Conservation (phyloP, 2,888 invertebrate genomes). For the Anodontia alba region DNA sequence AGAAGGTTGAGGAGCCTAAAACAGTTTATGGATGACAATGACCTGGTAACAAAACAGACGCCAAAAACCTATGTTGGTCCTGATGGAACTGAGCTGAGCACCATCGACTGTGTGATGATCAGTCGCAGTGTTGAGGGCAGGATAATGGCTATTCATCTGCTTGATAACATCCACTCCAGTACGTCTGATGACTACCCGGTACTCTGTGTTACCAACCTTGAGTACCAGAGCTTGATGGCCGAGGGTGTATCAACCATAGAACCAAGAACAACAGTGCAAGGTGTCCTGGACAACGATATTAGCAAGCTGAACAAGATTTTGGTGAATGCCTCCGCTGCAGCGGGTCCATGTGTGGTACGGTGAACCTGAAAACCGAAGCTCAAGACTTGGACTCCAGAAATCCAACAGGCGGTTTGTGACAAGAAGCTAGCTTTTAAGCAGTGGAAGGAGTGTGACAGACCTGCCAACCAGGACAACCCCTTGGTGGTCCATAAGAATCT, state of each 20-base stretch:
- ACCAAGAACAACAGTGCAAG: neutral
- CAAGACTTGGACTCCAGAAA: neutral
- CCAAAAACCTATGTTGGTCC: no score
- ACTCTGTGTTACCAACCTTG: no score
- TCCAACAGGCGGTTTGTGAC: neutral
- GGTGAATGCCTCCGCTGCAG: neutral
- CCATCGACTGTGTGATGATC: no score
- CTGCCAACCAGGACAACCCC: neutral
- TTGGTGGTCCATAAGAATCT: neutral
- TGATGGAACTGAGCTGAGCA: no score
- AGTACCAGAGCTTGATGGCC: no score
- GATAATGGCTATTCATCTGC: no score
- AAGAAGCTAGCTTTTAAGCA: neutral
- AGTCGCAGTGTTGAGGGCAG: no score
- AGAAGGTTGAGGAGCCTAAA: neutral
- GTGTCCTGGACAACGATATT: neutral
- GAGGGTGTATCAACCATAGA: no score
- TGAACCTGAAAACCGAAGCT: neutral
- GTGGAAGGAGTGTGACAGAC: neutral
- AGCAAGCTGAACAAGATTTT: neutral
- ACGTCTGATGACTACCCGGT: no score
- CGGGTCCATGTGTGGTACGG: neutral
- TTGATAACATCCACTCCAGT: no score
- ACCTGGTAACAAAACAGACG: neutral
- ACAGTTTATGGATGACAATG: conserved; percentile 12